Conservation (phyloP, 2,888 invertebrate species). For the Sphecodes monilicornis region DNA sequence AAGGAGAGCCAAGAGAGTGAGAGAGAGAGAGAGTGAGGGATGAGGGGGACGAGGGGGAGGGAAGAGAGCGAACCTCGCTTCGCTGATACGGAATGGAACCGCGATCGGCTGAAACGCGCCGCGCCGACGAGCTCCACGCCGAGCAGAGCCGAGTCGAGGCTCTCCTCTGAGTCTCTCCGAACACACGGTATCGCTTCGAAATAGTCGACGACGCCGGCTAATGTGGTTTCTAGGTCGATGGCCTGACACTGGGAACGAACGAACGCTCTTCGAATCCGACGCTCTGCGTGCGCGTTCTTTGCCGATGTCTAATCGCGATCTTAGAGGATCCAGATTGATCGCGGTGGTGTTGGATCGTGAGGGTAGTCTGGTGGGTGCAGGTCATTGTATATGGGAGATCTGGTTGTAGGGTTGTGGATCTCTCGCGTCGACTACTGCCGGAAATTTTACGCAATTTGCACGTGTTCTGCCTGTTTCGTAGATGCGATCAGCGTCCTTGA, state of each 20-base stretch:
- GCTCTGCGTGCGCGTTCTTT: background rate
- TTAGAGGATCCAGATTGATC: background rate
- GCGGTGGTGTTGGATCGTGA: background rate
- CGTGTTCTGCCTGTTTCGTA: background rate
- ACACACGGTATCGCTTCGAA: slow-evolving; percentile 60
- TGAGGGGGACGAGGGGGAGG: no score
- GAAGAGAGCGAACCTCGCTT: slow-evolving; percentile 17
- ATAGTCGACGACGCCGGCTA: slow-evolving; percentile 61
- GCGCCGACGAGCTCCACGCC: background rate
- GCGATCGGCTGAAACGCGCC: slow-evolving; percentile 60
- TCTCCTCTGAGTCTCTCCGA: background rate
- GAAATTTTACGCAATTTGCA: no score
- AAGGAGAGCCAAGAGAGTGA: slow-evolving; percentile 62
- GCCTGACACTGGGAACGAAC: slow-evolving; percentile 28
- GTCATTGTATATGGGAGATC: background rate
- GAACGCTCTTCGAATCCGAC: slow-evolving; percentile 29
- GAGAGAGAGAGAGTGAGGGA: slow-evolving; percentile 15
- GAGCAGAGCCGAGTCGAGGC: slow-evolving; percentile 1
- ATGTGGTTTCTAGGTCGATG: slow-evolving; percentile 64
- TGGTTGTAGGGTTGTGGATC: background rate
- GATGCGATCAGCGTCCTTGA: background rate
- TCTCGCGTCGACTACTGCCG: background rate
- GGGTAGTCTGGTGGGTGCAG: background rate
- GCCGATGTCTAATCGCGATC: background rate
- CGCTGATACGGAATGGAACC: slow-evolving; percentile 66